A percentile compares a stretch with the other conserved stretches of the same genome.
phyloP scores from a whole-genome alignment of 30 jellyfish, hydroid and myxozoan species.

The Pseudorhiza aurosa region DNA sequence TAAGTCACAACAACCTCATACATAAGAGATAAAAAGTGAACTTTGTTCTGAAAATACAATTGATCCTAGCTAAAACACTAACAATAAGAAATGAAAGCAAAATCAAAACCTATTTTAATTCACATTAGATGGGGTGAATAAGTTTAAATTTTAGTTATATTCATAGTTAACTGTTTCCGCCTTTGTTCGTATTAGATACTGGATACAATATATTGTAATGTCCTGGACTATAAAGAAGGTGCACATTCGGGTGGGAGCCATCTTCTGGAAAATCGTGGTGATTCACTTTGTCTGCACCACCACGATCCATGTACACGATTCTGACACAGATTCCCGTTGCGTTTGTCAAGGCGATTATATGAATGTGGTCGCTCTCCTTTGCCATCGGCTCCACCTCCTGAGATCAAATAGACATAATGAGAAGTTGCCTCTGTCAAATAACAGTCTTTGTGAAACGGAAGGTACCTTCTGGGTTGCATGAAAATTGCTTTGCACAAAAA shows the following conservation, averaged over 20 bases:
- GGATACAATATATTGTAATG: slow-evolving; percentile 93
- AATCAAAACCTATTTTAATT: background rate
- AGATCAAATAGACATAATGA: too few relatives aligned
- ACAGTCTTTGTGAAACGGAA: too few relatives aligned
- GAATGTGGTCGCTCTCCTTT: slow-evolving; percentile 96
- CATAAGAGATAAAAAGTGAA: too few relatives aligned
- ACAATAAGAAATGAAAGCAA: background rate
- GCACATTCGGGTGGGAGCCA: slow-evolving; percentile 77
- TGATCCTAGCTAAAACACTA: too few relatives aligned
- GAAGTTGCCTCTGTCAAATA: too few relatives aligned
- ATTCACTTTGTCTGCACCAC: slow-evolving; percentile 75
- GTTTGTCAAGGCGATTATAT: slow-evolving; percentile 82
- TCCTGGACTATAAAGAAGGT: slow-evolving; percentile 94
- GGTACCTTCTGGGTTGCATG: too few relatives aligned
- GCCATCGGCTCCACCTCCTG: slow-evolving; percentile 99
- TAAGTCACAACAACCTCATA: too few relatives aligned
- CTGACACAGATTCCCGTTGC: slow-evolving; percentile 79
- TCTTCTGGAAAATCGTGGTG: slow-evolving; percentile 96
- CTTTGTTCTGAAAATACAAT: too few relatives aligned
- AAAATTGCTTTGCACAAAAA: too few relatives aligned
- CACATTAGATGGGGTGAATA: background rate
- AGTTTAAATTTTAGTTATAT: background rate
- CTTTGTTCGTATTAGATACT: background rate
- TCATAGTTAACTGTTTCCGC: background rate
- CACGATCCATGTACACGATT: slow-evolving; percentile 94